Evolutionary conservation across 2,888 invertebrate genomes (phyloP), one percentile per base, ranked within the genome.

Genomic region (Chloroclystis v-ata): DNA sequence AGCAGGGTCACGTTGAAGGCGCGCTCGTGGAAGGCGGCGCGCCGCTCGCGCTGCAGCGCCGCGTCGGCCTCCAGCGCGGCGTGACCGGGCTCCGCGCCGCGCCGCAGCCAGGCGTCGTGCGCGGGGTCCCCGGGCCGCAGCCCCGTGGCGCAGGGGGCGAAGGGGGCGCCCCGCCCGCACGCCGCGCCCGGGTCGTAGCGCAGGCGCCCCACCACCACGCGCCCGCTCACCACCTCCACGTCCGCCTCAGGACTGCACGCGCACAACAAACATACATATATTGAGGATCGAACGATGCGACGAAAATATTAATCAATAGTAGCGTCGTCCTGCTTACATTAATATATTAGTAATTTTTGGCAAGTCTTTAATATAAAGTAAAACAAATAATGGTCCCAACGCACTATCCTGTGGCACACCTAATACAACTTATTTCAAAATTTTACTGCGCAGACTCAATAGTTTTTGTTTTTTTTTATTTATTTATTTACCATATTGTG

Each of bases 101-200:
- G 42, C 54, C 39, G 47, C 49, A 33, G 41, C 57, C 47, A 45
- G 20, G 20, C 41, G 28, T 4, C 29, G 28, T 26, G 8, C 37
- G 3, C 26, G 12, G 9, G 26, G 14, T 45, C 41, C 35, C 43
- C 56, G 32, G 33, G 33, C n/a, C n/a, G 14, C 5, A 96, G 89
- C 7, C 95, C 95, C 30, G 93, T 89, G 82, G 95, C 96, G 81
- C 95, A 96, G 65, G 93, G 89, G 82, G 95, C 96, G 81, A 95
- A 96, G 65, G 93, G 89, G 82, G 95, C 96, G 81, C 95, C 96
- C 65, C 90, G 85, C 35, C 79, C 89, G 80, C 97, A 97, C 48
- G 90, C 89, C 37, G 89, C 79, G 32, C 65, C 92, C 91, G 9
- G 95, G 92, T 78, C 94, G 82, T 95, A 94, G 82, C 73, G 91